These are phyloP conservation scores for Ammodytes marinus DNA, from an alignment of 2,113 vertebrate species.

Conservation along the genomic window DNA sequence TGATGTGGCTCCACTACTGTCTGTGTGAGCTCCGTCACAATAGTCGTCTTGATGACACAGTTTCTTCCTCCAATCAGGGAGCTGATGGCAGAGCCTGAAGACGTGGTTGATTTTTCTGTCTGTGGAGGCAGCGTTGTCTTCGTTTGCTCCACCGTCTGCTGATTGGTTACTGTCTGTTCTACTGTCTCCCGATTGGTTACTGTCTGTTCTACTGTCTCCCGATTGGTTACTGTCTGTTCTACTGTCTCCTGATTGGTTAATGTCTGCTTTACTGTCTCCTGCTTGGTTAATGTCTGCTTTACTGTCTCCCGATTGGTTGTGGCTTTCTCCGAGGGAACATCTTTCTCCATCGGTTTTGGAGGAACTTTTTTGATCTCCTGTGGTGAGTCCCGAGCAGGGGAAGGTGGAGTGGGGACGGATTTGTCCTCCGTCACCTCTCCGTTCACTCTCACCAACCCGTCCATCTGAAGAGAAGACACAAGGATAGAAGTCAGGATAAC, in stretches of 20 bases:
- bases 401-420: constrained; percentile 25
- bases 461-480: constrained; percentile 84
- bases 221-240: no score
- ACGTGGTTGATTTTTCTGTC: constrained; percentile 22
- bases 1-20: constrained; percentile 66
- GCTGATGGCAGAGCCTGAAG: constrained; percentile 72
- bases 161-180: no score
- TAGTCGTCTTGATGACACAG: constrained; percentile 83
- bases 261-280: no score
- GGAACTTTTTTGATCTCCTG: constrained; percentile 34
- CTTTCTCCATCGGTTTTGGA: constrained; percentile 18
- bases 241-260: no score
- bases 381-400: constrained; percentile 33
- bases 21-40: constrained; percentile 83
- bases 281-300: no score
- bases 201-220: no score
- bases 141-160: constrained; percentile 5
- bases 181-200: constrained; percentile 25
- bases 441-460: constrained; percentile 90
- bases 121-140: constrained; percentile 5
- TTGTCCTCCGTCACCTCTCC: constrained; percentile 80
- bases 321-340: constrained; percentile 14
- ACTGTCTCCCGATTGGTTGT: constrained; percentile 29
- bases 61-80: constrained; percentile 75
- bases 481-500: not conserved